These are phyloP conservation scores for Hydrolagus colliei DNA, from an alignment of 2,797 vertebrate species.

Conservation along the genomic window DNA sequence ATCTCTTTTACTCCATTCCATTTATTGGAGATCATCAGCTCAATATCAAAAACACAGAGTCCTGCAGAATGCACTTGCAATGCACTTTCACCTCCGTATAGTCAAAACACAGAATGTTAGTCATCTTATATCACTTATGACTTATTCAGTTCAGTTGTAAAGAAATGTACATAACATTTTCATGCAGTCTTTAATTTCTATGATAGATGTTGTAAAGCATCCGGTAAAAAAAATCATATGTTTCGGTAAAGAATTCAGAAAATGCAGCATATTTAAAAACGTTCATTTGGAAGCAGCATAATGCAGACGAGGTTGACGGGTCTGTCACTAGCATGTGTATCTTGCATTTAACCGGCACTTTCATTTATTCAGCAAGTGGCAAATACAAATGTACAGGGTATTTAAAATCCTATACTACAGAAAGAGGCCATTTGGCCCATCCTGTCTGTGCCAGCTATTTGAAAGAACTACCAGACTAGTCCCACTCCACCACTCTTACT, in stretches of 20 bases:
- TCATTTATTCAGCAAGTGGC: neutral
- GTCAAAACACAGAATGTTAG: constrained; percentile 6
- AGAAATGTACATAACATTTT: constrained; percentile 4
- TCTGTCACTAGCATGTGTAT: neutral
- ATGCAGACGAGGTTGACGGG: neutral
- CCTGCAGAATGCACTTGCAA: neutral
- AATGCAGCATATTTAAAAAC: constrained; percentile 13
- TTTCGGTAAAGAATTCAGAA: neutral
- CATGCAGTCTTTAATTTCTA: constrained; percentile 17
- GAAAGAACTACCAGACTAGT: too few relatives aligned
- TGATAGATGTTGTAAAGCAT: constrained; percentile 8
- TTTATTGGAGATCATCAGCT: constrained; percentile 8
- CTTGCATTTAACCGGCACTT: too few relatives aligned
- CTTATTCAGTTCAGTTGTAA: constrained; percentile 18
- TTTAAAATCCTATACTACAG: too few relatives aligned
- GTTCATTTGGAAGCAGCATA: constrained; percentile 16
- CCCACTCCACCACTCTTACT: too few relatives aligned
- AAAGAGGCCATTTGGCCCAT: too few relatives aligned
- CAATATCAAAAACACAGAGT: constrained; percentile 8
- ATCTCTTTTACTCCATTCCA: constrained; percentile 14
- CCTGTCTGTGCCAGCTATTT: too few relatives aligned
- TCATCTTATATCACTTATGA: neutral
- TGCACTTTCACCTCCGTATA: neutral
- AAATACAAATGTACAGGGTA: neutral
- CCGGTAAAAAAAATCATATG: neutral